Percentiles rank a stretch among this genome's conserved stretches.
These are phyloP conservation scores for Corbicula japonica DNA, from an alignment of 2,888 invertebrate species.

Conservation along the genomic window DNA sequence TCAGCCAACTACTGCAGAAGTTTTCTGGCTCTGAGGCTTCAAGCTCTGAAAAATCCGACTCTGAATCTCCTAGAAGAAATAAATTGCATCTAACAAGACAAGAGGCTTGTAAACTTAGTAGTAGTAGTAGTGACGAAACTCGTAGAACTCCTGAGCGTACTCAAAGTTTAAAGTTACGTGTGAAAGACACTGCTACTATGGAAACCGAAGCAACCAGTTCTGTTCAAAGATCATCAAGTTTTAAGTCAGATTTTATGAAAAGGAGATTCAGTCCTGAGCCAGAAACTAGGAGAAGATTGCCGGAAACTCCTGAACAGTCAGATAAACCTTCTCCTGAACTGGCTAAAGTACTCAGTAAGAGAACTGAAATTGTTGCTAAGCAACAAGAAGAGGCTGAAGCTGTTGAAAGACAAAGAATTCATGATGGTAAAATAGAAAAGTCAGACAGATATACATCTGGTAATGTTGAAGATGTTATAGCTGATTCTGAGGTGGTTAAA, in stretches of 20 bases:
- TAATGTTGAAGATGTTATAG: slow-evolving; percentile 63
- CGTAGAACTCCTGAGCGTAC: slow-evolving; percentile 83
- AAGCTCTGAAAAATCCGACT: slow-evolving; percentile 74
- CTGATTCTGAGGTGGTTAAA: slow-evolving; percentile 72
- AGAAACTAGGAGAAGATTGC: slow-evolving; percentile 47
- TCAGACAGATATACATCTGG: slow-evolving; percentile 47
- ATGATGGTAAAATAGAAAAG: slow-evolving; percentile 58
- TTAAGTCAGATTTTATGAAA: slow-evolving; percentile 79
- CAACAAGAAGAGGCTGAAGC: slow-evolving; percentile 65
- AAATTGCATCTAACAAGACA: slow-evolving; percentile 68
- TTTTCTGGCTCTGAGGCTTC: slow-evolving; percentile 79
- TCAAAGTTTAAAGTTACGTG: slow-evolving; percentile 83
- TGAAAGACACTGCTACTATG: slow-evolving; percentile 85
- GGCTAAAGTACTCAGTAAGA: slow-evolving; percentile 88
- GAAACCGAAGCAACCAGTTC: slow-evolving; percentile 85
- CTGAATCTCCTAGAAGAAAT: slow-evolving; percentile 62
- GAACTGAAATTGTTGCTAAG: slow-evolving; percentile 84
- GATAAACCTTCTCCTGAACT: slow-evolving; percentile 90
- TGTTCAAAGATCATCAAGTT: slow-evolving; percentile 76
- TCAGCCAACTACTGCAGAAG: slow-evolving; percentile 77
- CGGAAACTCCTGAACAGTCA: slow-evolving; percentile 87
- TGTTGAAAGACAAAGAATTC: slow-evolving; percentile 56
- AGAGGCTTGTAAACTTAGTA: slow-evolving; percentile 70
- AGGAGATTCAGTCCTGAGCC: slow-evolving; percentile 68
- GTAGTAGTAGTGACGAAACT: slow-evolving; percentile 71